phyloP scores from a whole-genome alignment of 2,797 vertebrate genomes.

The Avahi laniger region DNA sequence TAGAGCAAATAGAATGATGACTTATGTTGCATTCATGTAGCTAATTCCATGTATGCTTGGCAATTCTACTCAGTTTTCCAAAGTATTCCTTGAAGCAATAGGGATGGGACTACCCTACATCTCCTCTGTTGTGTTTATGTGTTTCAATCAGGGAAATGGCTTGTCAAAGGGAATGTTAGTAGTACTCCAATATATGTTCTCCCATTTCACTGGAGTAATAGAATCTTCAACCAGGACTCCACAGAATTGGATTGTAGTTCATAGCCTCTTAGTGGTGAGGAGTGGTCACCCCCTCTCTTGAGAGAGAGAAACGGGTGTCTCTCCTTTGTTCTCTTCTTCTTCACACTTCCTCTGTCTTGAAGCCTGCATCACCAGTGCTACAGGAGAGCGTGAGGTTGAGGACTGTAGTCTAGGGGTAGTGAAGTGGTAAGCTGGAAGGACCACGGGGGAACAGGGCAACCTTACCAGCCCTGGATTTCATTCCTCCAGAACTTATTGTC shows the following conservation, averaged over 20 bases:
- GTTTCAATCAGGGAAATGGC: neutral
- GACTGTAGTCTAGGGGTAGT: neutral
- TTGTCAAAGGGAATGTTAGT: neutral
- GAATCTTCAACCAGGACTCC: neutral
- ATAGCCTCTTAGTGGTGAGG: neutral
- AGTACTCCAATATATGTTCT: neutral
- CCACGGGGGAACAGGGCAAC: neutral
- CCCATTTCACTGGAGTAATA: neutral
- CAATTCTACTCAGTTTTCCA: neutral
- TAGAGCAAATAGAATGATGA: neutral
- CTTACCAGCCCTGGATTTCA: neutral
- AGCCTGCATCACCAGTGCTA: neutral
- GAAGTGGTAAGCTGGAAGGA: neutral
- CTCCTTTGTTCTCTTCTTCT: neutral
- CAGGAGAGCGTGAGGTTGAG: neutral
- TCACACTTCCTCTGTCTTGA: neutral
- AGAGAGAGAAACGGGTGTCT: neutral
- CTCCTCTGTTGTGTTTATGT: neutral
- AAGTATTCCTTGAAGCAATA: constrained; percentile 14
- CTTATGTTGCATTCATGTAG: neutral
- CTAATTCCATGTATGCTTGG: neutral
- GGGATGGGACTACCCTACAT: neutral
- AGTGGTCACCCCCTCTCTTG: no score
- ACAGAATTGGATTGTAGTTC: neutral
- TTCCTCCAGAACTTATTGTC: neutral